These are phyloP conservation scores for Luidia sarsii DNA, from an alignment of 53 echinoderm and acorn worm species.

Conservation along the genomic window DNA sequence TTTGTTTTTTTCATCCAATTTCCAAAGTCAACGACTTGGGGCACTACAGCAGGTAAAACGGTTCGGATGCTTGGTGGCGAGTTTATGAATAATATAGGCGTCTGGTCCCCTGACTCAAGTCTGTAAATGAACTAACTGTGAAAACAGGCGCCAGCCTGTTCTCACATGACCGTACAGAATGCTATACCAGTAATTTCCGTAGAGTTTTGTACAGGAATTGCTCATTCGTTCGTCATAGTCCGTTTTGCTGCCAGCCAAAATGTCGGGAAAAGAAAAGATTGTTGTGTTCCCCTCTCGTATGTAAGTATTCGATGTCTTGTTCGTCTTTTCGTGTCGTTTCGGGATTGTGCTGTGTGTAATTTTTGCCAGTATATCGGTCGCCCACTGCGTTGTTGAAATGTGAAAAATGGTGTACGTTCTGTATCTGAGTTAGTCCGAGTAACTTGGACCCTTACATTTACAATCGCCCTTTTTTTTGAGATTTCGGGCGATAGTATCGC, in stretches of 20 bases:
- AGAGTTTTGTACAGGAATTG: neutral
- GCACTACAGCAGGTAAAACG: no score
- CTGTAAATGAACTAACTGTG: no score
- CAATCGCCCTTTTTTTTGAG: no score
- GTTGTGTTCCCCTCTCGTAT: constrained; percentile 86
- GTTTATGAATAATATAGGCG: no score
- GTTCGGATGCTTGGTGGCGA: no score
- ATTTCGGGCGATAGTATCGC: no score
- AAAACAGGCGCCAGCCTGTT: constrained; percentile 6
- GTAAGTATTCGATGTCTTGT: constrained; percentile 59
- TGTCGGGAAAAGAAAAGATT: constrained; percentile 82
- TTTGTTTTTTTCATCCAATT: no score
- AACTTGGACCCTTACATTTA: no score
- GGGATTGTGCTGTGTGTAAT: neutral
- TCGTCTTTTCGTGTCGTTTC: constrained; percentile 33
- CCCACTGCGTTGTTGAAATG: no score
- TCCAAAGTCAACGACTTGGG: no score
- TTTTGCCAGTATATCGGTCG: no score
- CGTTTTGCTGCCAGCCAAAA: neutral
- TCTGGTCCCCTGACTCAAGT: no score
- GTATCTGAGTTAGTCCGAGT: neutral
- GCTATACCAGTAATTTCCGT: constrained; percentile 24
- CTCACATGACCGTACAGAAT: constrained; percentile 19
- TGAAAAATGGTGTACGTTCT: neutral
- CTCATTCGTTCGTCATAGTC: neutral